Percentiles rank a stretch among this genome's conserved stretches.
Conservation (phyloP, 1,140 invertebrate genomes). For the Euschistus heros region DNA sequence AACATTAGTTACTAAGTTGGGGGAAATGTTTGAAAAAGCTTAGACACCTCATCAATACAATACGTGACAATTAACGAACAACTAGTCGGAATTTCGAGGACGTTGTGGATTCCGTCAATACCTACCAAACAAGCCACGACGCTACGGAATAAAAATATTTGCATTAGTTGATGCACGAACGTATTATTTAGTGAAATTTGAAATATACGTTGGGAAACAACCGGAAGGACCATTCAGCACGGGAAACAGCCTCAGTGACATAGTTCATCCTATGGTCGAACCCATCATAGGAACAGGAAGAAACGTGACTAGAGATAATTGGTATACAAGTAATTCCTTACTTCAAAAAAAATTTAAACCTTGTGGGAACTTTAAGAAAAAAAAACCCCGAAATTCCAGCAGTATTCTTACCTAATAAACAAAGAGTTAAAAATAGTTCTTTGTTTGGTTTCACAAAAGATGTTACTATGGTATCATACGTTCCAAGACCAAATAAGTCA, state of each 20-base stretch:
- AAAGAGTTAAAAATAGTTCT: too few relatives aligned
- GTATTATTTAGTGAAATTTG: conserved; percentile 32
- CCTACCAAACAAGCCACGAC: conserved; percentile 32
- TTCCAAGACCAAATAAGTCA: too few relatives aligned
- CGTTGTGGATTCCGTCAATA: conserved; percentile 32
- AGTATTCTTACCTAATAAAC: too few relatives aligned
- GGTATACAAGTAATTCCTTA: conserved; percentile 23
- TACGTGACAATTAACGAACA: conserved; percentile 38
- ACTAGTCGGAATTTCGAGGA: conserved; percentile 35
- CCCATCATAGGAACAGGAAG: conserved; percentile 28
- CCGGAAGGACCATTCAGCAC: conserved; percentile 31
- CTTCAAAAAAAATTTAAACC: too few relatives aligned
- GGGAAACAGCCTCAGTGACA: conserved; percentile 31
- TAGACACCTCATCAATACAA: too few relatives aligned
- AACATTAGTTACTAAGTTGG: too few relatives aligned
- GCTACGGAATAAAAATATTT: conserved; percentile 35
- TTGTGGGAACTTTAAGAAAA: too few relatives aligned
- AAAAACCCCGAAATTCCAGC: too few relatives aligned
- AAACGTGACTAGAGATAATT: conserved; percentile 32
- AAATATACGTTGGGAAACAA: conserved; percentile 34
- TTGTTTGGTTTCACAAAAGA: too few relatives aligned
- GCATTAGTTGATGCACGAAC: conserved; percentile 28
- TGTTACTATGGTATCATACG: too few relatives aligned
- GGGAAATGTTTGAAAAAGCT: too few relatives aligned
- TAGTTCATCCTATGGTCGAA: conserved; percentile 28